phyloP scores from a whole-genome alignment of 2,888 invertebrate species.

The Aspidapion aeneum region DNA sequence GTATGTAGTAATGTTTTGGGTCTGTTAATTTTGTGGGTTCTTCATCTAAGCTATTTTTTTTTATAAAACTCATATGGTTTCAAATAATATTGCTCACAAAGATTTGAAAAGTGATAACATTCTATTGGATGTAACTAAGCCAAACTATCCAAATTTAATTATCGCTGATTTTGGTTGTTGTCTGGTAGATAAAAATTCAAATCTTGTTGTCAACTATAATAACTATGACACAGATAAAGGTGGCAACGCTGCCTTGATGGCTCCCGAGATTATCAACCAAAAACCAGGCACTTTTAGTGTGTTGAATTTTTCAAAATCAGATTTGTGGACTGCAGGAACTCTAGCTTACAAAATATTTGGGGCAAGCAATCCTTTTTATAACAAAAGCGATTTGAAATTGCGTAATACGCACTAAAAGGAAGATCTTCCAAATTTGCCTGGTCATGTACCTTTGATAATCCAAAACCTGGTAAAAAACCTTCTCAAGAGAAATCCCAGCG shows the following conservation, averaged over 20 bases:
- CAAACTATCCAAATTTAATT: conserved; percentile 62
- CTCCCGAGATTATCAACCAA: conserved; percentile 75
- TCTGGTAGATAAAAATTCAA: conserved; percentile 62
- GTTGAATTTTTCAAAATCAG: conserved; percentile 75
- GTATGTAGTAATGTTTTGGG: too few relatives aligned
- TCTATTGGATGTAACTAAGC: conserved; percentile 61
- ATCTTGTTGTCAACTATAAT: conserved; percentile 62
- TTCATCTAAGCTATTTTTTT: too few relatives aligned
- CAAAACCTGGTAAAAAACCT: conserved; percentile 58
- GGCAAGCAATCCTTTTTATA: conserved; percentile 69
- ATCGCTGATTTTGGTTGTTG: conserved; percentile 89
- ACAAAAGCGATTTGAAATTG: conserved; percentile 40
- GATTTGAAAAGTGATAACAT: conserved; percentile 84
- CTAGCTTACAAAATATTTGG: conserved; percentile 85
- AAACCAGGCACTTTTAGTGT: conserved; percentile 66
- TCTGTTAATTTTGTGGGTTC: too few relatives aligned
- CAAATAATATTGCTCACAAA: conserved; percentile 70
- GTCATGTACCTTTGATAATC: conserved; percentile 56
- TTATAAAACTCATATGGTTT: conserved; percentile 74
- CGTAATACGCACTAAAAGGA: conserved; percentile 61
- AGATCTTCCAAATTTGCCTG: conserved; percentile 59
- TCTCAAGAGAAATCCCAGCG: conserved; percentile 58
- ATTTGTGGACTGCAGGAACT: conserved; percentile 81
- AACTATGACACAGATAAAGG: conserved; percentile 69
- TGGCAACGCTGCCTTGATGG: conserved; percentile 82